A percentile compares a stretch with the other conserved stretches of the same genome.
phyloP scores from a whole-genome alignment of 2,113 vertebrate genomes.

The Maylandia zebra region DNA sequence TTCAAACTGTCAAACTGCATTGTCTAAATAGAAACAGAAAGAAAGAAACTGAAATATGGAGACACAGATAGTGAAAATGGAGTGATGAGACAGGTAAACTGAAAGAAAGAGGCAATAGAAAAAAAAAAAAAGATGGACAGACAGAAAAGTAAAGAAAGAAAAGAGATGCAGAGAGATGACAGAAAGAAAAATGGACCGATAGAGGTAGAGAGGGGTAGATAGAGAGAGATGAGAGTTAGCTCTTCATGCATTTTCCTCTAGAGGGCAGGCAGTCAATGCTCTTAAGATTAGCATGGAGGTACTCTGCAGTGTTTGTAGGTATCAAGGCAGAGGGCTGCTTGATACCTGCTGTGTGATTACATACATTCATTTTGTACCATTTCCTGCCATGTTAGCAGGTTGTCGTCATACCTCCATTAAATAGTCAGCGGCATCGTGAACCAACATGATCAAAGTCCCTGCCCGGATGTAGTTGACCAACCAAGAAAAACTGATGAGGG shows the following conservation, averaged over 20 bases:
- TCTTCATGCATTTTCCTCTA: slow-evolving; percentile 1
- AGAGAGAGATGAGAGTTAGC: not conserved
- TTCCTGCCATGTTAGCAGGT: not conserved
- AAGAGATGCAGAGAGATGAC: not conserved
- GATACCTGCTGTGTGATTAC: not conserved
- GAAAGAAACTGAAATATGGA: not conserved
- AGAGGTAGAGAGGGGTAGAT: not conserved
- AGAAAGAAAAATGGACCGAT: not conserved
- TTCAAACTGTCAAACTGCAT: not conserved
- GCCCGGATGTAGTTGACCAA: slow-evolving; percentile 88
- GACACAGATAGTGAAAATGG: not conserved
- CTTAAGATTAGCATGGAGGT: not conserved
- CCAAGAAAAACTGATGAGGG: slow-evolving; percentile 92
- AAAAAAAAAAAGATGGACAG: not conserved
- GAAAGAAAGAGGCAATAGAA: not conserved
- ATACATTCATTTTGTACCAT: not conserved
- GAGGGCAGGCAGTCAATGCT: slow-evolving; percentile 30
- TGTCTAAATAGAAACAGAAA: not conserved
- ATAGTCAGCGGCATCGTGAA: slow-evolving; percentile 87
- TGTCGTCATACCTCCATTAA: slow-evolving; percentile 81
- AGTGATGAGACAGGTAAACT: not conserved
- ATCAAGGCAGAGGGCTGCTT: not conserved
- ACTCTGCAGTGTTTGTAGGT: not conserved
- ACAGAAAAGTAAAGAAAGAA: not conserved
- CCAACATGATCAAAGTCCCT: slow-evolving; percentile 88